Evolutionary conservation across 2,113 vertebrate genomes (phyloP).

Genomic region (Amphiprion percula): DNA sequence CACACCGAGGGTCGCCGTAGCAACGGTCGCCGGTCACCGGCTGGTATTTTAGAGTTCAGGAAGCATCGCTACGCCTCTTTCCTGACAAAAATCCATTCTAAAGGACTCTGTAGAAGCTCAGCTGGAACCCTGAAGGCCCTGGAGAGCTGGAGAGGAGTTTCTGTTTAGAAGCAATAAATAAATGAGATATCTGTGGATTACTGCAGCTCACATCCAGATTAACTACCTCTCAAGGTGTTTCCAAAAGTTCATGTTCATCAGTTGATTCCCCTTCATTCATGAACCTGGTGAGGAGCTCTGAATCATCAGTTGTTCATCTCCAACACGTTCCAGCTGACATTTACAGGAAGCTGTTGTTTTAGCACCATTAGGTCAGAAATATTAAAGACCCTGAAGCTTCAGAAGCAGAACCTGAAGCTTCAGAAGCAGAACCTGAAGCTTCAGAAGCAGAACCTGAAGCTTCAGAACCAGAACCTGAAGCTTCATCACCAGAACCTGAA

Average conservation of each 20-base stretch:
- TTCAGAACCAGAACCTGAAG: too few relatives aligned
- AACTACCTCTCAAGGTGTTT: constrained; percentile 78
- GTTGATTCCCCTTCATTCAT: constrained; percentile 75
- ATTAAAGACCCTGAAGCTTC: too few relatives aligned
- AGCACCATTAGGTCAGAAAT: constrained; percentile 67
- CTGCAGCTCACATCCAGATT: constrained; percentile 71
- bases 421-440: too few relatives aligned
- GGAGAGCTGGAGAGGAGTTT: constrained; percentile 50
- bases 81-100: too few relatives aligned
- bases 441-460: too few relatives aligned
- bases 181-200: constrained; percentile 82
- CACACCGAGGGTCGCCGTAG: constrained; percentile 52
- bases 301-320: constrained; percentile 73
- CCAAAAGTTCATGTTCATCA: constrained; percentile 79
- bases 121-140: background rate
- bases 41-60: constrained; percentile 52
- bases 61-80: background rate
- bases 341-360: constrained; percentile 74
- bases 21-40: constrained; percentile 44
- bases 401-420: too few relatives aligned
- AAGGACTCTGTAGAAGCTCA: too few relatives aligned
- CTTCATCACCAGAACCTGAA: too few relatives aligned
- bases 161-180: constrained; percentile 77
- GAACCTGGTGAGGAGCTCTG: constrained; percentile 73
- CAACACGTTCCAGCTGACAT: constrained; percentile 68